Conservation (phyloP, 2,113 vertebrate genomes). For the Bubalus kerabau region DNA sequence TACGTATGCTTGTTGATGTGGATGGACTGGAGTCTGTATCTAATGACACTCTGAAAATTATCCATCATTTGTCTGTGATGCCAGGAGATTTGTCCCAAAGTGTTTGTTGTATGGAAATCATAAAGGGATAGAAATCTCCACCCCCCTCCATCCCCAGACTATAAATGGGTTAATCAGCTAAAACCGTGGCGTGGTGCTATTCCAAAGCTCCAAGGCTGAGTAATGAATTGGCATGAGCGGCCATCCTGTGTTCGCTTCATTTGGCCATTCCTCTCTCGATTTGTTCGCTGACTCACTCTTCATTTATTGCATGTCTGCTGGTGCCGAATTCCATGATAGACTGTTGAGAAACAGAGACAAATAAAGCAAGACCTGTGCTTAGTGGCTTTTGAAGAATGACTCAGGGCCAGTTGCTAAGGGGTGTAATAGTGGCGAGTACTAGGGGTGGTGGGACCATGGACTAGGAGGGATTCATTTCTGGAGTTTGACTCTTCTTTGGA, state of each 20-base stretch:
- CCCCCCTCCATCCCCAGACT: background rate
- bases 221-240: background rate
- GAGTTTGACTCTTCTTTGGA: background rate
- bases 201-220: background rate
- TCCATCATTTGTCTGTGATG: background rate
- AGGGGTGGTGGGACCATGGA: background rate
- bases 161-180: background rate
- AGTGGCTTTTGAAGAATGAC: background rate
- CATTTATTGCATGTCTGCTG: background rate
- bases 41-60: background rate
- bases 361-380: background rate
- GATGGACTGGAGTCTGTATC: background rate
- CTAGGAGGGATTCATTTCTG: background rate
- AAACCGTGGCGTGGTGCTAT: fast-evolving
- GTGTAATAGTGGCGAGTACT: fast-evolving
- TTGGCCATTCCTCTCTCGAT: background rate
- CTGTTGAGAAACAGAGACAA: background rate
- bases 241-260: background rate
- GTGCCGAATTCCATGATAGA: background rate
- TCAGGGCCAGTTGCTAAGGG: background rate
- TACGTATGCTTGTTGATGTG: background rate
- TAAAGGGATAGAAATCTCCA: background rate
- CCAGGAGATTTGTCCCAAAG: background rate
- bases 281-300: background rate
- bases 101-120: background rate